Evolutionary conservation across 92 coral and sea anemone species (phyloP), one percentile per base, ranked within the genome.

Genomic region (Epizoanthus stellaris): DNA sequence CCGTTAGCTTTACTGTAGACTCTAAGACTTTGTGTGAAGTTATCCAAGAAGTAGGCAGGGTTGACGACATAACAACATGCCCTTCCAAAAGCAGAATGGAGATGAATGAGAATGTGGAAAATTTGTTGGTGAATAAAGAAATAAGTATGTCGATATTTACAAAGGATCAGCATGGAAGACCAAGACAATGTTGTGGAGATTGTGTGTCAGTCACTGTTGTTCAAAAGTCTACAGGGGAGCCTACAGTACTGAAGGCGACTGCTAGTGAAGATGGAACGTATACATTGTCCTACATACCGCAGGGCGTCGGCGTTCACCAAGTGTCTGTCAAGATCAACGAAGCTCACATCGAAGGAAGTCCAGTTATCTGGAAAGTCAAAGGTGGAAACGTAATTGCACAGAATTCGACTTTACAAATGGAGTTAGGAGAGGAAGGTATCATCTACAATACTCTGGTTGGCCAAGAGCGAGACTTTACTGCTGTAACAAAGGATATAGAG

Each of bases 381-480:
- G 62, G 67, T 63, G 91, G 54, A 16, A 73, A 73, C 56, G 67
- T 85, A 10, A 25, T 59, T 68, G 61, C 89, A 21, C 16, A 38
- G 8, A 25, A 54, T 11, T 79, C 89, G 53, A 61, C 81, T 0
- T 47, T 86, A 16, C 72, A 69, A 38, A 86, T 86, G 89, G 89
- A 47, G 30, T 52, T 77, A 67, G 86, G 86, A 34, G 53, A n/a
- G 34, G 89, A 86, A 63, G 65, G 80, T 16, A 53, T 86, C 4
- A 86, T 86, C 62, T 86, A 86, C 89, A 86, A 25, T 80, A 57
- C 85, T 49, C 89, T 86, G n/a, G 60, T 76, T 80, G 64, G 72
- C n/a, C 86, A 87, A 73, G 56, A 72, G 17, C 43, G 82, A 15
- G 65, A 87, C n/a, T 87, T 87, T 67, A 72, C 67, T 13, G 52